A percentile compares a stretch with the other conserved stretches of the same genome.
These are phyloP conservation scores for Argyra leucocephala DNA, from an alignment of 2,888 invertebrate genomes.

Conservation along the genomic window DNA sequence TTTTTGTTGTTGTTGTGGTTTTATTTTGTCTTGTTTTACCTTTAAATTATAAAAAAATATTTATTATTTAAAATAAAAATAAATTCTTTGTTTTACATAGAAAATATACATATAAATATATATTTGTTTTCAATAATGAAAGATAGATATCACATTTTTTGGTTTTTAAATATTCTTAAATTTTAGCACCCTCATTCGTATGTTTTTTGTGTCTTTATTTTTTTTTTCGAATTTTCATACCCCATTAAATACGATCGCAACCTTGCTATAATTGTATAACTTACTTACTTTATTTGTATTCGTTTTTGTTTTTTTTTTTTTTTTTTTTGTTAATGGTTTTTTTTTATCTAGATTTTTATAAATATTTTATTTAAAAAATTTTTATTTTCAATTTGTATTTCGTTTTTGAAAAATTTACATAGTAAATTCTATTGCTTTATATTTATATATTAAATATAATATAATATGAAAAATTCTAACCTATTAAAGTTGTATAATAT, in stretches of 20 bases:
- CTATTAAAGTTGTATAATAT: not conserved
- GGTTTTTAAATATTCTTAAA: not conserved
- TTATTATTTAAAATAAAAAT: not conserved
- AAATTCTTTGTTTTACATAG: not conserved
- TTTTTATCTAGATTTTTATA: not conserved
- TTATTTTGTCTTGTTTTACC: too few species aligned
- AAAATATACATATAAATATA: not conserved
- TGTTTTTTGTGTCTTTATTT: too few species aligned
- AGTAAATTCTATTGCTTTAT: constrained; percentile 6
- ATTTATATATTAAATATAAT: not conserved
- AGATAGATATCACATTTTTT: constrained; percentile 2
- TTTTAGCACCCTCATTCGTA: constrained; percentile 6
- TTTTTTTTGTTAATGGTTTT: constrained; percentile 18
- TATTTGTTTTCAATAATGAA: not conserved
- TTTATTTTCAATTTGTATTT: constrained; percentile 23
- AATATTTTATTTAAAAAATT: constrained; percentile 7
- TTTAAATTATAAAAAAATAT: too few species aligned
- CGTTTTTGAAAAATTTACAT: constrained; percentile 24
- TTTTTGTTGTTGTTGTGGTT: too few species aligned
- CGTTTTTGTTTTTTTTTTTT: constrained; percentile 22
- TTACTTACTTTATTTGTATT: constrained; percentile 9
- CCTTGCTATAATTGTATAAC: not conserved
- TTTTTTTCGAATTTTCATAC: not conserved
- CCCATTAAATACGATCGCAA: not conserved
- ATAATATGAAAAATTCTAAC: not conserved